Evolutionary conservation across 2,888 invertebrate genomes (phyloP).

Genomic region (Melanostoma scalare): DNA sequence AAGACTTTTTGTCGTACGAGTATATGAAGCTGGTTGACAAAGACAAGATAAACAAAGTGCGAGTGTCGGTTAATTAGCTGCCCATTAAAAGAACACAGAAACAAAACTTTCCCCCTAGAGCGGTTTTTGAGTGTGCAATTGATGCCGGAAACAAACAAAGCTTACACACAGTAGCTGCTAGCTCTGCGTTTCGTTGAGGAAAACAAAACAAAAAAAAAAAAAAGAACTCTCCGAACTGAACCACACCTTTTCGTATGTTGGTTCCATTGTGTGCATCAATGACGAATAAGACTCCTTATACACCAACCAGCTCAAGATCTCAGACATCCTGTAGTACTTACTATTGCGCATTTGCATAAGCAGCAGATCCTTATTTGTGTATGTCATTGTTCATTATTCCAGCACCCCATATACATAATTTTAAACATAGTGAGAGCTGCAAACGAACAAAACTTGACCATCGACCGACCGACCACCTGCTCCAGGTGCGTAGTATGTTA

Average conservation of each 20-base stretch:
- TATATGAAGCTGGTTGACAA: no score
- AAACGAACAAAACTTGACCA: constrained; percentile 30
- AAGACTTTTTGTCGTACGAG: no score
- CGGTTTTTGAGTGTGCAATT: constrained; percentile 21
- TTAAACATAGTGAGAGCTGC: constrained; percentile 36
- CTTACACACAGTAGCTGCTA: constrained; percentile 6
- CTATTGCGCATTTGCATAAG: constrained; percentile 57
- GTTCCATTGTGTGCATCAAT: constrained; percentile 23
- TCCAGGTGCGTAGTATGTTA: constrained; percentile 65
- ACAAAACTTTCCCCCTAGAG: constrained; percentile 11
- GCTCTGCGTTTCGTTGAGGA: background rate
- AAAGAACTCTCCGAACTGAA: constrained; percentile 2
- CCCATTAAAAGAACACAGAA: constrained; percentile 5
- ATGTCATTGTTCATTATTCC: constrained; percentile 59
- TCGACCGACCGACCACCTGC: constrained; percentile 56
- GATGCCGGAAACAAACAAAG: constrained; percentile 53
- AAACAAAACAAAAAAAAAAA: constrained; percentile 14
- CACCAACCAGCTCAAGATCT: background rate
- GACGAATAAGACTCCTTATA: constrained; percentile 21
- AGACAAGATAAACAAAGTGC: constrained; percentile 37
- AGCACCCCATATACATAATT: constrained; percentile 3
- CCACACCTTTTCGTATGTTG: constrained; percentile 35
- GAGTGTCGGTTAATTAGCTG: constrained; percentile 54
- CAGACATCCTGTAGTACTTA: constrained; percentile 45
- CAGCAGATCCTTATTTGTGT: constrained; percentile 71